Evolutionary conservation across 1,140 invertebrate genomes (phyloP), one percentile per base, ranked within the genome.

Genomic region (Lepidurus couesii): DNA sequence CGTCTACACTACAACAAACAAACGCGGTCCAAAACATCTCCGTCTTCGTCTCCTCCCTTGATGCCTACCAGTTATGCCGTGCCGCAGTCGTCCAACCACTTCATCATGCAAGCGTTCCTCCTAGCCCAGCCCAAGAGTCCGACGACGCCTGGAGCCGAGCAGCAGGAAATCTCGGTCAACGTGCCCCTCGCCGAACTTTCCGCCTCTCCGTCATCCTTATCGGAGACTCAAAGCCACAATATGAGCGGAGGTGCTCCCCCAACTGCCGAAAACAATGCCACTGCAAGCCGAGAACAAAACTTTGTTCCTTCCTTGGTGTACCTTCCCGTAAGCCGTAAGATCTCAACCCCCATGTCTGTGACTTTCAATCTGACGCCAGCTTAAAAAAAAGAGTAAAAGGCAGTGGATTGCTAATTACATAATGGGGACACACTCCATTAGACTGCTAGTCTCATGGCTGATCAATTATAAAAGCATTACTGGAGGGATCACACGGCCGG

Each of bases 351-450:
- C 79, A 88, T 95, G 81, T 94, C 93, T 79, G 91, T 95, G 77
- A 95, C 94, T 83, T 96, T 97, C 84, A 95, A 91, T 81, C 90
- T 98, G 76, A 96, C 93, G 82, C 95, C 95, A 80, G 93, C 94
- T 86, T 95, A 81, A 75, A 7, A 16, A 16, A 75, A 11, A 13
- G 21, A 24, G 24, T 24, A 24, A 75, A 24, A 45, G 1, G 13
- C 11, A 44, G 75, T 10, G 24, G 21, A 42, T 34, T 11, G 4
- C 42, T 43, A 77, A 75, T 65, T 13, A 65, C 53, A 5, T 21
- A 16, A 65, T 65, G 53, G 34, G 34, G 53, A 65, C 13, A 65
- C 16, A n/a, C 16, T 65, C 16, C 21, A n/a, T 65, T n/a, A 16
- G 53, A 65, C 21, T 21, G 53, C 53, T 65, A 65, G 53, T 65